These are phyloP conservation scores for Chelonia mydas DNA, from an alignment of 2,797 vertebrate genomes.

Conservation along the genomic window DNA sequence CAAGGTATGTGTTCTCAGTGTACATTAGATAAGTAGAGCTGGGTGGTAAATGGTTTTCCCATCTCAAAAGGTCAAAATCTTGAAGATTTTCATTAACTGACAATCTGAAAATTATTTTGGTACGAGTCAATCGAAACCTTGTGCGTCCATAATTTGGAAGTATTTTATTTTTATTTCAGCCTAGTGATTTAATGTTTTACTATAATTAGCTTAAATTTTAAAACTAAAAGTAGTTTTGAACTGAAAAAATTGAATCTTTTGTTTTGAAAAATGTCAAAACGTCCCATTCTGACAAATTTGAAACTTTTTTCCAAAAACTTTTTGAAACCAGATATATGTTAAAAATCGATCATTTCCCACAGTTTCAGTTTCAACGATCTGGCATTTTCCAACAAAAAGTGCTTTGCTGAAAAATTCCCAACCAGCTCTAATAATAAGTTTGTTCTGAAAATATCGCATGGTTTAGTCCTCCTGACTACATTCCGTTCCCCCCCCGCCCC, in stretches of 20 bases:
- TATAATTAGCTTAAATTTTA: not conserved
- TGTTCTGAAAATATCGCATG: not conserved
- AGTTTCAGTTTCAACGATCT: not conserved
- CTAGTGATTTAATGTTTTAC: not conserved
- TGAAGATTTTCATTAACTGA: not conserved
- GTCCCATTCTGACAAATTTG: not conserved
- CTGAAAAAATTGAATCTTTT: not conserved
- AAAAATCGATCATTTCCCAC: not conserved
- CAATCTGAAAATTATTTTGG: not conserved
- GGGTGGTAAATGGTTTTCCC: not conserved
- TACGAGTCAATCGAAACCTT: not conserved
- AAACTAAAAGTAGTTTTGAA: not conserved
- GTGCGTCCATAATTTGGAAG: not conserved
- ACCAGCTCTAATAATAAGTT: not conserved
- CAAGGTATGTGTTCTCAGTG: not conserved
- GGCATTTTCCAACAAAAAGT: not conserved
- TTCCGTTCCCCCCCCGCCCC: not conserved
- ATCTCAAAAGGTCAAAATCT: not conserved
- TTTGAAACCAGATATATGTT: not conserved
- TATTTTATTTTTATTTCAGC: not conserved
- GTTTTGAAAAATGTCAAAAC: not conserved
- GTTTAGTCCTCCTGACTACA: constrained; percentile 52
- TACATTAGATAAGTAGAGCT: not conserved
- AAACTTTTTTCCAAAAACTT: fast-evolving
- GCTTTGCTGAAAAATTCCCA: not conserved